A percentile compares a stretch with the other conserved stretches of the same genome.
Evolutionary conservation across 2,113 vertebrate species (phyloP).

Genomic region (Tragelaphus scriptus): DNA sequence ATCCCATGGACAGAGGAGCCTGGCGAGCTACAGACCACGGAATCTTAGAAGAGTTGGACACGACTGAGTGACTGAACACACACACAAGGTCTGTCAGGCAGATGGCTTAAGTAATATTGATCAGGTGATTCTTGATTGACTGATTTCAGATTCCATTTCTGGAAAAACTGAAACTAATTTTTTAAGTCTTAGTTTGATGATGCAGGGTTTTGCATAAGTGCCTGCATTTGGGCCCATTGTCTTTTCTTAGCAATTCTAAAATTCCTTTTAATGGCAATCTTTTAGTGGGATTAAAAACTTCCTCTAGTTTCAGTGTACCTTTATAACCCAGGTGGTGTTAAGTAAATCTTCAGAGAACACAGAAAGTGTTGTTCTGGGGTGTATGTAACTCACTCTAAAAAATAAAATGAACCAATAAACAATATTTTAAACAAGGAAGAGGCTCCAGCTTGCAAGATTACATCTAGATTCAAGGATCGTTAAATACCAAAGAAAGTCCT

Average conservation of each 20-base stretch:
- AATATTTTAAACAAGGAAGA: neutral
- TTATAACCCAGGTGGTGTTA: neutral
- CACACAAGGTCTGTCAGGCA: neutral
- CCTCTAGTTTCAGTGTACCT: neutral
- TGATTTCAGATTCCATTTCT: neutral
- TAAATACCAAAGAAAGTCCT: conserved; percentile 20
- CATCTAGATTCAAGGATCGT: neutral
- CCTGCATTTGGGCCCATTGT: neutral
- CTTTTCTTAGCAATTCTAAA: neutral
- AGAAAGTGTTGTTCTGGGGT: neutral
- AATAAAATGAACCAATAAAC: neutral
- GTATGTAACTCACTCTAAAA: neutral
- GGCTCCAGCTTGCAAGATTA: neutral
- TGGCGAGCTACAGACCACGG: fast-evolving
- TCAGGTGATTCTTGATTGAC: neutral
- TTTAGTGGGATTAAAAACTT: neutral
- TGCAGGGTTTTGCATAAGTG: neutral
- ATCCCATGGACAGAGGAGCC: neutral
- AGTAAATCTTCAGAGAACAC: neutral
- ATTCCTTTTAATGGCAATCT: neutral
- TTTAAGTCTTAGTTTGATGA: neutral
- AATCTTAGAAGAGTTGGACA: neutral
- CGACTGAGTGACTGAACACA: fast-evolving
- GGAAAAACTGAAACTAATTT: neutral
- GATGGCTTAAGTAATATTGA: neutral